Conservation (phyloP, 1,140 invertebrate genomes). For the Sarcophaga bullata region DNA sequence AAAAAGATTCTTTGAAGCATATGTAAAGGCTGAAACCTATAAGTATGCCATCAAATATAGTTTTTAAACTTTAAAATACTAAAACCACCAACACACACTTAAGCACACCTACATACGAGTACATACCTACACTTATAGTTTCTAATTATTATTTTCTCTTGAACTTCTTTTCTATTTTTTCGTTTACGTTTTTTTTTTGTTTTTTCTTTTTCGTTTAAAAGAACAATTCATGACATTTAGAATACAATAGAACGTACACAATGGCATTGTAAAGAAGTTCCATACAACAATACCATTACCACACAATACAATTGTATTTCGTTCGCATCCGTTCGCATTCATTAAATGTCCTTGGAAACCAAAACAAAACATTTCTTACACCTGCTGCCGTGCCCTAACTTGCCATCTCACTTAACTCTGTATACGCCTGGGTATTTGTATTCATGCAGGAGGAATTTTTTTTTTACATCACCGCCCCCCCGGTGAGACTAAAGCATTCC, state of each 20-base stretch:
- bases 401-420: too few species aligned
- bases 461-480: too few species aligned
- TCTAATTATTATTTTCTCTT: slow-evolving; percentile 11
- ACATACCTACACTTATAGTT: neutral
- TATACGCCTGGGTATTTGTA: too few species aligned
- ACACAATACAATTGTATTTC: slow-evolving; percentile 1
- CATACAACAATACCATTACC: neutral
- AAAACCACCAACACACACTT: too few species aligned
- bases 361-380: neutral
- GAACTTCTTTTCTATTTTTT: neutral
- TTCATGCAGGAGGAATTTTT: too few species aligned
- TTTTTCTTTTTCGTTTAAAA: neutral
- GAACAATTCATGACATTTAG: slow-evolving; percentile 14
- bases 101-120: too few species aligned
- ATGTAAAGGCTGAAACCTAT: too few species aligned
- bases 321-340: neutral
- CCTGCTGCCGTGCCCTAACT: neutral
- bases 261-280: too few species aligned
- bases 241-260: neutral
- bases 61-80: too few species aligned
- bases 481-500: neutral
- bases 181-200: neutral
- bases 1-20: too few species aligned
- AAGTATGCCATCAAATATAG: too few species aligned
- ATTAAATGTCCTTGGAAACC: neutral